Evolutionary conservation across 2,797 vertebrate genomes (phyloP).

Genomic region (Pangasius sanitwongsei): DNA sequence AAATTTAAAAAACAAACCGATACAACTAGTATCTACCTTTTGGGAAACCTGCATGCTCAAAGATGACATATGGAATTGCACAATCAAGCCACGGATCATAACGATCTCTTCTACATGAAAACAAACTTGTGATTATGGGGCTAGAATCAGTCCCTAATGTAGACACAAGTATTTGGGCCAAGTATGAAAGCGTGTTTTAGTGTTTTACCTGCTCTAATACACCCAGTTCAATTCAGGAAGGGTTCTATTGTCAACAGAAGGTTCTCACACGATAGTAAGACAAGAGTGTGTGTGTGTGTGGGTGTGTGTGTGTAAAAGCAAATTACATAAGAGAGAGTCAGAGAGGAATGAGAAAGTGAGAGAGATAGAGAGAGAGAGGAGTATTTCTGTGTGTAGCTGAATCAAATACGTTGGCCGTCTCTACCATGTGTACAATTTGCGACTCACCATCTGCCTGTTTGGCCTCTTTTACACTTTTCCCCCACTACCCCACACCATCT

Average conservation of each 20-base stretch:
- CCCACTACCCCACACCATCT: background rate
- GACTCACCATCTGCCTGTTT: background rate
- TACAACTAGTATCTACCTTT: background rate
- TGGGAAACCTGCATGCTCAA: background rate
- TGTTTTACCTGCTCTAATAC: background rate
- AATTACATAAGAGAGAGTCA: background rate
- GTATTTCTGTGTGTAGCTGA: background rate
- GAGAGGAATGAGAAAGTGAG: background rate
- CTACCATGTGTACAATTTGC: background rate
- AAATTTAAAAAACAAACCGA: too few relatives aligned
- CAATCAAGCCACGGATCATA: background rate
- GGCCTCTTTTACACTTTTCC: conserved; percentile 5
- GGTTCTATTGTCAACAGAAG: background rate
- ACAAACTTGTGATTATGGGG: background rate
- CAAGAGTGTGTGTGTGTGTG: background rate
- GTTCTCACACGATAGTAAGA: background rate
- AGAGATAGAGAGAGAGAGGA: background rate
- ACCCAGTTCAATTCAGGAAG: background rate
- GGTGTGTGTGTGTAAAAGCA: background rate
- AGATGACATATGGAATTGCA: background rate
- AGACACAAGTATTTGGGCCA: too few relatives aligned
- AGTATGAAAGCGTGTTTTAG: background rate
- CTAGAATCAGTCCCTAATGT: background rate
- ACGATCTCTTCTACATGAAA: background rate
- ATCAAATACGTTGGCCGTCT: background rate